These are phyloP conservation scores for Nephrotoma flavescens DNA, from an alignment of 2,888 invertebrate genomes.

Conservation along the genomic window DNA sequence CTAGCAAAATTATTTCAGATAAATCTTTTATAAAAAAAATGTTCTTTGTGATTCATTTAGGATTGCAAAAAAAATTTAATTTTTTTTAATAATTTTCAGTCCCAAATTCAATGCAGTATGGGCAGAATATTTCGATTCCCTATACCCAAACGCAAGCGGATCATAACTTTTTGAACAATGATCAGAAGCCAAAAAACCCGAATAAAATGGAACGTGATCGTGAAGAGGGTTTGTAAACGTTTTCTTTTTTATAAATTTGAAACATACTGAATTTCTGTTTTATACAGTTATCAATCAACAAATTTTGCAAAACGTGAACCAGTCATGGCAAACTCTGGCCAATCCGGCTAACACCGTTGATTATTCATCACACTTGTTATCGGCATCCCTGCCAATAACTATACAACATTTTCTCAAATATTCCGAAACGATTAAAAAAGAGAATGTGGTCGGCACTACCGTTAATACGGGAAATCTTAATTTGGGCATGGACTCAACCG, in stretches of 20 bases:
- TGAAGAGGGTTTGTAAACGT: slow-evolving; percentile 28
- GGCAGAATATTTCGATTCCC: slow-evolving; percentile 33
- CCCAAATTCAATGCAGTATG: slow-evolving; percentile 33
- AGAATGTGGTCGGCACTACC: slow-evolving; percentile 26
- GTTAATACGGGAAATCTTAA: slow-evolving; percentile 28
- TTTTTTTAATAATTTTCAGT: slow-evolving; percentile 17
- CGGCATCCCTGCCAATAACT: slow-evolving; percentile 34
- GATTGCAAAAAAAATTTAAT: not conserved
- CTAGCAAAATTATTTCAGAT: not conserved
- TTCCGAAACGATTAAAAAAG: slow-evolving; percentile 34
- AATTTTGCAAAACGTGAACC: slow-evolving; percentile 33
- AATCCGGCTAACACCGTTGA: slow-evolving; percentile 33
- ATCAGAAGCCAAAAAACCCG: slow-evolving; percentile 34
- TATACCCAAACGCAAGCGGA: slow-evolving; percentile 32
- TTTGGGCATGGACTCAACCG: slow-evolving; percentile 22
- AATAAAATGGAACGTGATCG: slow-evolving; percentile 34
- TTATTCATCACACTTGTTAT: slow-evolving; percentile 33
- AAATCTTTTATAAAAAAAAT: not conserved
- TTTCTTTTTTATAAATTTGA: not conserved
- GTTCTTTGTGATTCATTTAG: not conserved
- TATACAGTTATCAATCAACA: slow-evolving; percentile 30
- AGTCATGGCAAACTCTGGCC: slow-evolving; percentile 33
- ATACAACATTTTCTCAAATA: slow-evolving; percentile 35
- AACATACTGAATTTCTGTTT: not conserved
- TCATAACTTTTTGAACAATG: slow-evolving; percentile 32